phyloP scores from a whole-genome alignment of 2,888 invertebrate species.

The Cyclophora punctaria region DNA sequence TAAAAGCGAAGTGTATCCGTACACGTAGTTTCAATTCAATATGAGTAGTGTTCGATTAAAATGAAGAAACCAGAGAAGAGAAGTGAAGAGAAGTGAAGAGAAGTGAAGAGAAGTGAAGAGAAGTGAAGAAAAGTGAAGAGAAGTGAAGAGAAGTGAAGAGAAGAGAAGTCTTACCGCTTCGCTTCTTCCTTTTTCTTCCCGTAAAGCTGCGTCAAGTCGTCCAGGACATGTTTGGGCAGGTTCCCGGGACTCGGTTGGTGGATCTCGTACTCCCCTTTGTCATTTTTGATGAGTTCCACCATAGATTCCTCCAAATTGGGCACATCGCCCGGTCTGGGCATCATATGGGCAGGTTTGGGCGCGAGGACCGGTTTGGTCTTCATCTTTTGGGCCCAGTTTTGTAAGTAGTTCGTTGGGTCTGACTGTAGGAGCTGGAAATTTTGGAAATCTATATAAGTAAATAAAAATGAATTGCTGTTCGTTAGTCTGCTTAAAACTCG shows the following conservation, averaged over 20 bases:
- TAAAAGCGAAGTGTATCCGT: no score
- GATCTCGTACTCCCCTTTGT: constrained; percentile 58
- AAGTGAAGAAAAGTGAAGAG: no score
- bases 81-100: no score
- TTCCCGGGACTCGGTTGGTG: constrained; percentile 58
- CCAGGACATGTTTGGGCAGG: constrained; percentile 49
- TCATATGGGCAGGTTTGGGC: constrained; percentile 13
- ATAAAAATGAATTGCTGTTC: no score
- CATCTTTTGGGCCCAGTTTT: constrained; percentile 77
- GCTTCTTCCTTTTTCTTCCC: constrained; percentile 52
- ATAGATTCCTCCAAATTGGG: constrained; percentile 59
- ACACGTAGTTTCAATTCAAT: no score
- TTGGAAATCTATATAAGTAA: no score
- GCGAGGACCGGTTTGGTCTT: constrained; percentile 34
- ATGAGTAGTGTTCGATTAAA: no score
- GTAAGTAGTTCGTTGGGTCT: constrained; percentile 73
- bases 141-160: no score
- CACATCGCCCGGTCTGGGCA: constrained; percentile 36
- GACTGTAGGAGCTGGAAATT: constrained; percentile 54
- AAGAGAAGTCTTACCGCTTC: constrained; percentile 16
- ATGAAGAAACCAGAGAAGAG: no score
- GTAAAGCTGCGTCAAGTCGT: constrained; percentile 44
- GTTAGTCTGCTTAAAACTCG: no score
- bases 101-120: no score
- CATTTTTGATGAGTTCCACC: constrained; percentile 55